Percentiles rank a stretch among this genome's conserved stretches.
Evolutionary conservation across 2,888 invertebrate species (phyloP).

Genomic region (Caenorhabditis zanzibari): DNA sequence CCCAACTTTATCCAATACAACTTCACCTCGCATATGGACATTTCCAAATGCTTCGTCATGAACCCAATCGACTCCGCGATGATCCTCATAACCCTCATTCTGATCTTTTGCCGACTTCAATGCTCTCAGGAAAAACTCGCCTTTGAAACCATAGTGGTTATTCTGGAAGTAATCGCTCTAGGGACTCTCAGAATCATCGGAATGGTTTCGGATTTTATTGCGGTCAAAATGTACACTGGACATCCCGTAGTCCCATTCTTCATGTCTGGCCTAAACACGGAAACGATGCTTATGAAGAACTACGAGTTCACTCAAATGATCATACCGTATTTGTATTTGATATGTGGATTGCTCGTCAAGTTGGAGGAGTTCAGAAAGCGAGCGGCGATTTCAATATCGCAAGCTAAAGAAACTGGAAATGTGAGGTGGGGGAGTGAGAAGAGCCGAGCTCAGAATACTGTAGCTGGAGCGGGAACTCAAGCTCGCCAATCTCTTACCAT

Average conservation of each 20-base stretch:
- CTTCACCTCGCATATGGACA: conserved; percentile 6
- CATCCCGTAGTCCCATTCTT: neutral
- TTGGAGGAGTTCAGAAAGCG: conserved; percentile 8
- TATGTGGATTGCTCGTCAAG: neutral
- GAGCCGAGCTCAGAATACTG: neutral
- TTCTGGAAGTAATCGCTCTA: neutral
- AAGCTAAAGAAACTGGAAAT: neutral
- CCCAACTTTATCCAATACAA: conserved; percentile 33
- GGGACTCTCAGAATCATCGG: conserved; percentile 10
- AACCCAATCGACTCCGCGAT: conserved; percentile 14
- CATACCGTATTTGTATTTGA: conserved; percentile 11
- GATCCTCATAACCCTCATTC: neutral
- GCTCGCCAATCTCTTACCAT: neutral
- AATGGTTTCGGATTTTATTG: conserved; percentile 6
- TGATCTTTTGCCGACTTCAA: conserved; percentile 9
- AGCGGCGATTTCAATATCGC: conserved; percentile 2
- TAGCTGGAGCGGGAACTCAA: neutral
- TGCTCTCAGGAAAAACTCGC: neutral
- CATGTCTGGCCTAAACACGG: neutral
- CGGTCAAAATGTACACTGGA: neutral
- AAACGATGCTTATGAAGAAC: conserved; percentile 22
- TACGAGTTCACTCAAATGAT: conserved; percentile 24
- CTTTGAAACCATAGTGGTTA: conserved; percentile 2
- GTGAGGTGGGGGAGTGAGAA: neutral
- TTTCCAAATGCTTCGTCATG: neutral